phyloP scores from a whole-genome alignment of 2,797 vertebrate genomes.

The Ctenopoma multispine region DNA sequence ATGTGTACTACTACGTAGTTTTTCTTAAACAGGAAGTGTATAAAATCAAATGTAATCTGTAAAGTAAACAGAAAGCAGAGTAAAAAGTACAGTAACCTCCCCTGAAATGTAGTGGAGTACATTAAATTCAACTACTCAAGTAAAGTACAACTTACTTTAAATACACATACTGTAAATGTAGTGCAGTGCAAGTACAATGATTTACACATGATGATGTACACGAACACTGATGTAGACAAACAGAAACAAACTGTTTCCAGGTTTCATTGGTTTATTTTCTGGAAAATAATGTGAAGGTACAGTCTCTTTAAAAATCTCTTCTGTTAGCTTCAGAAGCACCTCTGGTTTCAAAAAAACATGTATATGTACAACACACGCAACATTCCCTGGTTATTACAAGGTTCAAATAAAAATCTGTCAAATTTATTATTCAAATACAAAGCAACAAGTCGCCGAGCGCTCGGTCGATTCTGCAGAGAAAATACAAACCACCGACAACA shows the following conservation, averaged over 20 bases:
- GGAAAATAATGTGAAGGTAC: conserved; percentile 81
- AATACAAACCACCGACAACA: conserved; percentile 44
- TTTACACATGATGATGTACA: background rate
- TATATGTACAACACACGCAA: conserved; percentile 79
- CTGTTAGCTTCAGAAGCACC: conserved; percentile 77
- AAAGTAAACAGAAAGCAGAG: too few species aligned
- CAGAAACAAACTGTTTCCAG: conserved; percentile 12
- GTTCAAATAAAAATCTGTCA: conserved; percentile 66
- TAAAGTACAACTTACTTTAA: too few species aligned
- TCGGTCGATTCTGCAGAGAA: conserved; percentile 41
- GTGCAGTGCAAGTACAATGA: background rate
- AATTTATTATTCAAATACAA: conserved; percentile 68
- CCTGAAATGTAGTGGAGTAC: too few species aligned
- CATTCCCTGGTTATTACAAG: conserved; percentile 78
- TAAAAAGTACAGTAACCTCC: too few species aligned
- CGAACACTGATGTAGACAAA: background rate
- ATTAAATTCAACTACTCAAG: too few species aligned
- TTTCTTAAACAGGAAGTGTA: too few species aligned
- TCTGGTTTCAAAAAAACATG: conserved; percentile 68
- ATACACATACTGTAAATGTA: too few species aligned
- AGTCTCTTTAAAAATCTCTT: conserved; percentile 77
- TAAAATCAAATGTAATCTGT: too few species aligned
- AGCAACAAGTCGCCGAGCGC: conserved; percentile 46
- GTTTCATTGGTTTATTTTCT: conserved; percentile 81
- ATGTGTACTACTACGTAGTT: too few species aligned